Conservation (phyloP, 92 coral and sea anemone genomes). For the Epizoanthus fatuus region DNA sequence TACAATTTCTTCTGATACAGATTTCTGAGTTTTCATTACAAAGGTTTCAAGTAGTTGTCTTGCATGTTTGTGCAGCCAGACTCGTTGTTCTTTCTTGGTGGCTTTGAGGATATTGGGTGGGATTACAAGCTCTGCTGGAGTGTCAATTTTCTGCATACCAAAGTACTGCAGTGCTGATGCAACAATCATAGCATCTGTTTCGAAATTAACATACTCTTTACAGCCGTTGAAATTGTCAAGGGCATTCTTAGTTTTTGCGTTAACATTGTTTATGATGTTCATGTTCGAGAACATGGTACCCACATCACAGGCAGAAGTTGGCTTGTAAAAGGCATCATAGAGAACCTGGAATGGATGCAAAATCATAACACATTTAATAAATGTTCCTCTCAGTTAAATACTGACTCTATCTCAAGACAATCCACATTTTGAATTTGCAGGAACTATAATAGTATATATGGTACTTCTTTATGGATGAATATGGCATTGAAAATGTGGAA, state of each 20-base stretch:
- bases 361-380: too few species aligned
- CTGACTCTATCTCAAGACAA: too few species aligned
- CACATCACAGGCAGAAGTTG: constrained; percentile 51
- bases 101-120: constrained; percentile 50
- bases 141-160: constrained; percentile 42
- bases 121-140: constrained; percentile 36
- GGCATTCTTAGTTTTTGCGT: constrained; percentile 74
- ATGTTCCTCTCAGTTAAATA: too few species aligned
- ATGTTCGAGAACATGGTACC: constrained; percentile 79
- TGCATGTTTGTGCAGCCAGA: constrained; percentile 71
- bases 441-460: too few species aligned
- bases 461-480: too few species aligned
- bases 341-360: constrained; percentile 35
- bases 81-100: constrained; percentile 16
- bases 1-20: constrained; percentile 5
- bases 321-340: constrained; percentile 56
- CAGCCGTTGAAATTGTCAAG: constrained; percentile 66
- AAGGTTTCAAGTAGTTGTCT: constrained; percentile 43
- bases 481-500: too few species aligned
- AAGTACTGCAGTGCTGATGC: constrained; percentile 72
- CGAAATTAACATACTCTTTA: constrained; percentile 66
- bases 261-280: constrained; percentile 59
- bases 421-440: too few species aligned
- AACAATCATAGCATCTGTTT: constrained; percentile 64
- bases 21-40: constrained; percentile 57